These are phyloP conservation scores for Colius striatus DNA, from an alignment of 2,113 vertebrate genomes.

Conservation along the genomic window DNA sequence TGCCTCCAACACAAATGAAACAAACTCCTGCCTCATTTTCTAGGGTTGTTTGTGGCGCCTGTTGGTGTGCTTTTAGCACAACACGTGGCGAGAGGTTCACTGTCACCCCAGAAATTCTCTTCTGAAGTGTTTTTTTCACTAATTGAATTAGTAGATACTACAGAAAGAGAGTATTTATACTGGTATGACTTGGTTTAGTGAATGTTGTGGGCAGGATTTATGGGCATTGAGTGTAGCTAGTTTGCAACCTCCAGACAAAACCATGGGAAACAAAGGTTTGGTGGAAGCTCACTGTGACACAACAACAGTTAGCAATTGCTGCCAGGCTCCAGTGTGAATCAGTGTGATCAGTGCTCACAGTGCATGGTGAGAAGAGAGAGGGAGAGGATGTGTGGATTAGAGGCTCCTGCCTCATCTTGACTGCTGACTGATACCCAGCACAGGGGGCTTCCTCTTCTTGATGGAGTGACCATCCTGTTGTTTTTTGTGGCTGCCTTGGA, in stretches of 20 bases:
- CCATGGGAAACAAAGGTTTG: not conserved
- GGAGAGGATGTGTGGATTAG: accelerated
- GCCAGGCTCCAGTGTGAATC: not conserved
- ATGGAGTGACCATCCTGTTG: accelerated
- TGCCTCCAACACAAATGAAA: not conserved
- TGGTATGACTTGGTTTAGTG: not conserved
- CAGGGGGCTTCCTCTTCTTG: not conserved
- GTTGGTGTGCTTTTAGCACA: not conserved
- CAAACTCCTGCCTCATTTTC: not conserved
- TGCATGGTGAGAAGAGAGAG: not conserved
- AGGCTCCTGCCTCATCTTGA: not conserved
- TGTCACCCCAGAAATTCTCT: not conserved
- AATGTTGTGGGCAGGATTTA: not conserved
- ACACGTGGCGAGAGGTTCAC: not conserved
- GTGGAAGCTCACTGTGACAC: not conserved
- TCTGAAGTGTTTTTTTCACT: not conserved
- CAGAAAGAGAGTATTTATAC: accelerated
- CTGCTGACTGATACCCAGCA: accelerated
- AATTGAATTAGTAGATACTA: not conserved
- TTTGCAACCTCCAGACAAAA: not conserved
- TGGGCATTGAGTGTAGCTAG: accelerated
- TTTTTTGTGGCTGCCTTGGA: not conserved
- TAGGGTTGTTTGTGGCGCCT: not conserved
- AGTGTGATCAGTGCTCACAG: too few species aligned
- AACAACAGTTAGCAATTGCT: not conserved